Evolutionary conservation across 2,797 vertebrate genomes (phyloP).

Genomic region (Champsocephalus gunnari): DNA sequence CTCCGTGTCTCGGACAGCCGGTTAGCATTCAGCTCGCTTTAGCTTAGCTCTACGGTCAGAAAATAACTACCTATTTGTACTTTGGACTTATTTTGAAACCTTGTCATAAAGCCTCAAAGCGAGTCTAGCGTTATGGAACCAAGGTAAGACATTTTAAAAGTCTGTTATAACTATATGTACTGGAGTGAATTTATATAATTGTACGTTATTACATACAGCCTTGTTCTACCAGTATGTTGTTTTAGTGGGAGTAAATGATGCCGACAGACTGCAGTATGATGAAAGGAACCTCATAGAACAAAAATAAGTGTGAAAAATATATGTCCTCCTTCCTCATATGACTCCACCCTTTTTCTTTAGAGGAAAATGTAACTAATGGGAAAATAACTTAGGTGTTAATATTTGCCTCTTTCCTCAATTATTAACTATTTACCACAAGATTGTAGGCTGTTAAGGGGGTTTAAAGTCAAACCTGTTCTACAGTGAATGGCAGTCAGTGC

Average conservation of each 20-base stretch:
- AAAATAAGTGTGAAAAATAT: slow-evolving; percentile 23
- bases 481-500: too few relatives aligned
- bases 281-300: not conserved
- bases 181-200: too few relatives aligned
- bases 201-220: not conserved
- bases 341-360: slow-evolving; percentile 9
- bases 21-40: not conserved
- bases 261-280: not conserved
- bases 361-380: not conserved
- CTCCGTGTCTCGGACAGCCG: not conserved
- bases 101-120: slow-evolving; percentile 25
- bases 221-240: not conserved
- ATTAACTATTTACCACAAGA: too few relatives aligned
- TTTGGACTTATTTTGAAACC: slow-evolving; percentile 32
- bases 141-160: slow-evolving; percentile 57
- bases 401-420: not conserved
- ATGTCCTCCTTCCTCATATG: slow-evolving; percentile 1
- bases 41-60: not conserved
- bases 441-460: not conserved
- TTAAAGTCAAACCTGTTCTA: not conserved
- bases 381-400: not conserved
- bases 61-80: slow-evolving; percentile 8
- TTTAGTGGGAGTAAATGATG: not conserved
- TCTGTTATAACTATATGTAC: not conserved
- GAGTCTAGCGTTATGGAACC: slow-evolving; percentile 45